Evolutionary conservation across 2,888 invertebrate genomes (phyloP), one percentile per base, ranked within the genome.

Genomic region (Galerucella pusilla): DNA sequence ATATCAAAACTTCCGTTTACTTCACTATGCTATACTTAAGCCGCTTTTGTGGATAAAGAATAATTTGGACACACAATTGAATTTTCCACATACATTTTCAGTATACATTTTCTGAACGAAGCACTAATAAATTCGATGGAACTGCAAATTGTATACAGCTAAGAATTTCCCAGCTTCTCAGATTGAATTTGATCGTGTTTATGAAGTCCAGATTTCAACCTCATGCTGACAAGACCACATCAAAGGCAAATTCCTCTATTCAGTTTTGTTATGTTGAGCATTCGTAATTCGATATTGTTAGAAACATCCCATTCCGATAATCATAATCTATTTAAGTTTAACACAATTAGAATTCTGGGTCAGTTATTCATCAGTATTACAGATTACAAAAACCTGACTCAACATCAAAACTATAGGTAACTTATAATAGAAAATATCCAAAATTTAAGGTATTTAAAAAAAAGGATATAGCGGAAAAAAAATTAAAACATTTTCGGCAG

Each of bases 161-260:
- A 11, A 60, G 28, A 60, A 60, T 60, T 57, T 20, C 64, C n/a
- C 14, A 64, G 54, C 64, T 54, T 52, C 12, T 49, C 9, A 45
- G 64, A 64, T 64, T 64, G 63, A 11, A 71, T 64, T 64, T 64
- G 45, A 35, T 25, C 54, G 71, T 71, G 7, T 68, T 52, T 64
- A 71, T 71, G 57, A 64, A 64, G 64, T 71, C 64, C 63, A 54
- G 71, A 71, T 64, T 71, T 57, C 45, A 52, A 71, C 64, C 64
- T 20, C 63, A 71, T 64, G 60, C 68, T 25, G 59, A 60, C 68
- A 68, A 46, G 68, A 64, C 71, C 71, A 64, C 71, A 71, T 71
- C 71, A 71, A 71, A 64, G 49, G 64, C 59, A 71, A 64, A 71
- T 71, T 71, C 64, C 71, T 12, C 45, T 42, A 71, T 63, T 64